Conservation (phyloP, 2,888 invertebrate genomes). For the Parapristionchus giblindavisi region DNA sequence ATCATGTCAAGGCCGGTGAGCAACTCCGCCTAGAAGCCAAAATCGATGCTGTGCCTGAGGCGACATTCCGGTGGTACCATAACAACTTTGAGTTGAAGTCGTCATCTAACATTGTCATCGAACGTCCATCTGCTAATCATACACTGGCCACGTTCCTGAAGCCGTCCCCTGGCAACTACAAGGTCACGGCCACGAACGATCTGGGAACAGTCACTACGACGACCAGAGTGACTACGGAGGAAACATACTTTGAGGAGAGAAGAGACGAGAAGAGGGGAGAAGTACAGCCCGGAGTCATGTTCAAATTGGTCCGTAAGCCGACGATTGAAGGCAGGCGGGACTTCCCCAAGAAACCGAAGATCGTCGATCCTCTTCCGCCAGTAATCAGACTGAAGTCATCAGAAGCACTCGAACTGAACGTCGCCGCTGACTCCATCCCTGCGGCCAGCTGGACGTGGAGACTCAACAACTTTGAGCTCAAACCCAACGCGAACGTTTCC, state of each 20-base stretch:
- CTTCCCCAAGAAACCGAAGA: slow-evolving; percentile 57
- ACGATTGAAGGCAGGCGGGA: slow-evolving; percentile 38
- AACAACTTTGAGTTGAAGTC: slow-evolving; percentile 59
- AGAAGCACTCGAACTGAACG: slow-evolving; percentile 36
- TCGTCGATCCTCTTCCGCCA: slow-evolving; percentile 50
- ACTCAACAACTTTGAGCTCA: slow-evolving; percentile 64
- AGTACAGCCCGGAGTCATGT: slow-evolving; percentile 37
- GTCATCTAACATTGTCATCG: slow-evolving; percentile 43
- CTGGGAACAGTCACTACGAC: slow-evolving; percentile 45
- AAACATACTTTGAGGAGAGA: slow-evolving; percentile 30
- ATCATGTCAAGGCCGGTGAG: slow-evolving; percentile 50
- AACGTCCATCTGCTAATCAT: slow-evolving; percentile 44
- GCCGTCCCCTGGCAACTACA: slow-evolving; percentile 67
- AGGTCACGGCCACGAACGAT: slow-evolving; percentile 53
- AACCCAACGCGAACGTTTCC: slow-evolving; percentile 44
- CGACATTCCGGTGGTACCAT: slow-evolving; percentile 57
- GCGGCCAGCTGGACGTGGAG: slow-evolving; percentile 64
- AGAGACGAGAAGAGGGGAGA: slow-evolving; percentile 26
- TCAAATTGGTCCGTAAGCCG: slow-evolving; percentile 41
- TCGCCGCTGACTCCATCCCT: slow-evolving; percentile 61
- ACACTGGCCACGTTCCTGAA: slow-evolving; percentile 43
- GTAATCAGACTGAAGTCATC: slow-evolving; percentile 37
- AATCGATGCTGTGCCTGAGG: slow-evolving; percentile 53
- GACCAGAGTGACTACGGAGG: slow-evolving; percentile 47
- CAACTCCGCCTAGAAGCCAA: slow-evolving; percentile 47